These are phyloP conservation scores for Malurus melanocephalus DNA, from an alignment of 2,113 vertebrate species.

Conservation along the genomic window DNA sequence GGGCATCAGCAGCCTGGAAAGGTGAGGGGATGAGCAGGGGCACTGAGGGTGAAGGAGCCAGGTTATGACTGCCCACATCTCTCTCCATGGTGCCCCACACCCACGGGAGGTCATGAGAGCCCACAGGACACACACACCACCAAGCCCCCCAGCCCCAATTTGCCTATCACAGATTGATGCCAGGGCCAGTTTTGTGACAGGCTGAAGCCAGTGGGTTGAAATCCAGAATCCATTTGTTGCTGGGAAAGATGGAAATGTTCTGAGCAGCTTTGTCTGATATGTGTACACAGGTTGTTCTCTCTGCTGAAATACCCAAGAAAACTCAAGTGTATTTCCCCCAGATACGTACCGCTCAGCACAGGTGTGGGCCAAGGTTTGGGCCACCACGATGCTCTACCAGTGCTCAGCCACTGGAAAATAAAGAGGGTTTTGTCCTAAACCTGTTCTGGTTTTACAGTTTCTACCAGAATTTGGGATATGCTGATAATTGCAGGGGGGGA, in stretches of 20 bases:
- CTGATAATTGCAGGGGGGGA: rapidly evolving
- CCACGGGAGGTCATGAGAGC: rapidly evolving
- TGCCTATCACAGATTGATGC: rapidly evolving
- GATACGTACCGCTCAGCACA: rapidly evolving
- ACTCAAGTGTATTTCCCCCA: rapidly evolving
- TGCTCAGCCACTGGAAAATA: neutral
- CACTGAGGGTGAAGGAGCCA: neutral
- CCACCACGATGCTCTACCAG: neutral
- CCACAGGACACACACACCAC: rapidly evolving
- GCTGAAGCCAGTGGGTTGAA: rapidly evolving
- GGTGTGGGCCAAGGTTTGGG: rapidly evolving
- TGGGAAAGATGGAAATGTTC: neutral
- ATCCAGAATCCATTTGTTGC: rapidly evolving
- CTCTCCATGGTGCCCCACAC: rapidly evolving
- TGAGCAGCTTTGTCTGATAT: rapidly evolving
- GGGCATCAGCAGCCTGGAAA: neutral
- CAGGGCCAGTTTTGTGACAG: neutral
- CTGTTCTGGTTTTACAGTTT: neutral
- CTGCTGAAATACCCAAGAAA: neutral
- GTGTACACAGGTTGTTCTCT: neutral
- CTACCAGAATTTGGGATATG: neutral
- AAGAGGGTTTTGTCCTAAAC: neutral
- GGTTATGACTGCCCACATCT: neutral
- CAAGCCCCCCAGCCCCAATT: rapidly evolving
- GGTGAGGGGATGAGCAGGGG: rapidly evolving